phyloP scores from a whole-genome alignment of 2,888 invertebrate genomes.

The Steinernema hermaphroditum region DNA sequence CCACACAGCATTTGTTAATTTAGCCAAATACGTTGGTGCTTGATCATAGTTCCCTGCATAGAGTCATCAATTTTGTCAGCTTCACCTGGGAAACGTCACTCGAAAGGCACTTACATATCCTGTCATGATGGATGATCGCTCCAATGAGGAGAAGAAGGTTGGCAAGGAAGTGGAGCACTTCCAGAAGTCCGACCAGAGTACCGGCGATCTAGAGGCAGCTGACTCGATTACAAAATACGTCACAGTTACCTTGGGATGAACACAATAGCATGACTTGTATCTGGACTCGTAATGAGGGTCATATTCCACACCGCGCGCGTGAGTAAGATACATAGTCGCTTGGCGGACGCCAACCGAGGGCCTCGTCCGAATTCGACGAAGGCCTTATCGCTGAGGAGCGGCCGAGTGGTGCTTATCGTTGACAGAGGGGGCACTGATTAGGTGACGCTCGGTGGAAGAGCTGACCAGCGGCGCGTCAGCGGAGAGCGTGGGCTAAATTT shows the following conservation, averaged over 20 bases:
- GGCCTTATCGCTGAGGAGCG: background rate
- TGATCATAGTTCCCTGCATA: too few species aligned
- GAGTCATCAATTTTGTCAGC: too few species aligned
- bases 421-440: background rate
- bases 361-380: background rate
- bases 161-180: conserved; percentile 5
- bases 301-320: background rate
- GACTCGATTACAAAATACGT: too few species aligned
- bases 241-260: conserved; percentile 20
- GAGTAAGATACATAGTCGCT: background rate
- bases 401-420: background rate
- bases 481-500: background rate
- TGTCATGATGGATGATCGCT: conserved; percentile 11
- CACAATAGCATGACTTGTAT: background rate
- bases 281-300: background rate
- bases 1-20: too few species aligned
- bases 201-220: background rate
- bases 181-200: background rate
- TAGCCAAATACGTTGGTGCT: too few species aligned
- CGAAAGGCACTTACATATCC: background rate
- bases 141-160: conserved; percentile 7
- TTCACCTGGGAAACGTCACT: background rate
- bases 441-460: background rate
- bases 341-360: background rate
- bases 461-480: background rate